Conservation (phyloP, 2,888 invertebrate genomes). For the Tupiocoris notatus region DNA sequence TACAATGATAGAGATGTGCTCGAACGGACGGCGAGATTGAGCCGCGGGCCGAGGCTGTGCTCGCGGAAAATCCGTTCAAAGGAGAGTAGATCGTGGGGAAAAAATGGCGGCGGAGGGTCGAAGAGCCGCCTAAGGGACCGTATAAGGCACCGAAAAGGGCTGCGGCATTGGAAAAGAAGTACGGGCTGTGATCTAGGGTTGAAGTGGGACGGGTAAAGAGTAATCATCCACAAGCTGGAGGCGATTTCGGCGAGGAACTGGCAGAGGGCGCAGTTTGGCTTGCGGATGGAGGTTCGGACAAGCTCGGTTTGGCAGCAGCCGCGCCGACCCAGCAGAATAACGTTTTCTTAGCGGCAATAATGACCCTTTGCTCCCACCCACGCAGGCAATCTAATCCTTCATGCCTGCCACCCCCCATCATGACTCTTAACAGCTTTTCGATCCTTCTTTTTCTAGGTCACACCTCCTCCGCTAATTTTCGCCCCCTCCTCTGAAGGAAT, state of each 20-base stretch:
- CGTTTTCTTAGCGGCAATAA: conserved; percentile 40
- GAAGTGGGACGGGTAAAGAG: conserved; percentile 15
- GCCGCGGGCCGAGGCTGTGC: neutral
- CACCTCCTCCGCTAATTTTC: neutral
- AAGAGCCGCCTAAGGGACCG: neutral
- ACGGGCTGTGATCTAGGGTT: too few species aligned
- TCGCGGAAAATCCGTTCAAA: too few species aligned
- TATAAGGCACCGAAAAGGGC: neutral
- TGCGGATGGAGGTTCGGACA: conserved; percentile 18
- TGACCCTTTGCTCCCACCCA: conserved; percentile 13
- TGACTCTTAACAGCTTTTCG: neutral
- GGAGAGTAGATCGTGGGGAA: too few species aligned
- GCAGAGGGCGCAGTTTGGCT: neutral
- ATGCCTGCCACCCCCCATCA: neutral
- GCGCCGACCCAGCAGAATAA: conserved; percentile 38
- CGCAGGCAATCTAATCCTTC: neutral
- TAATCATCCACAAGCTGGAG: conserved; percentile 34
- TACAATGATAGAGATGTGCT: neutral
- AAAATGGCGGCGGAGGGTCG: neutral
- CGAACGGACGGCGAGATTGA: neutral
- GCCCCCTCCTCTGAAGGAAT: neutral
- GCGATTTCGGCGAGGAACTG: neutral
- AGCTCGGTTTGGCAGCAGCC: conserved; percentile 38
- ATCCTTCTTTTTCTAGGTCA: neutral
- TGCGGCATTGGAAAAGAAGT: too few species aligned